These are phyloP conservation scores for Gambusia affinis DNA, from an alignment of 2,113 vertebrate species.

Conservation along the genomic window DNA sequence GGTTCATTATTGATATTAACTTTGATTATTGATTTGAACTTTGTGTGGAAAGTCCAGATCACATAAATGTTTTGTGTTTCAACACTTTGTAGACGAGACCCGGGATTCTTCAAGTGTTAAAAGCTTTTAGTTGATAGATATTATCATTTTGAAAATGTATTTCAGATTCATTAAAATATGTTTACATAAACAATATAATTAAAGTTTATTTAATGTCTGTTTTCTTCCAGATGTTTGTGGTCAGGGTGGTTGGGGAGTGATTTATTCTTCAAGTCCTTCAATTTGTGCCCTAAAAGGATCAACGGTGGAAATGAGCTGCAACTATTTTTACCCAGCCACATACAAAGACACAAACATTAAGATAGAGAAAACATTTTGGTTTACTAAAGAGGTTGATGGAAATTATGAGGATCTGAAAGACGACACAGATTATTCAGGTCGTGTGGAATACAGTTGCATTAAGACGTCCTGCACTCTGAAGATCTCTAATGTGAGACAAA, in stretches of 20 bases:
- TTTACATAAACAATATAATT: background rate
- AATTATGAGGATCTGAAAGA: background rate
- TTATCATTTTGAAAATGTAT: background rate
- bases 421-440: background rate
- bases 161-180: background rate
- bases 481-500: slow-evolving; percentile 1
- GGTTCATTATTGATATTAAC: too few relatives aligned
- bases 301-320: slow-evolving; percentile 1
- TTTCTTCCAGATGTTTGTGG: slow-evolving; percentile 2
- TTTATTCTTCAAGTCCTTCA: background rate
- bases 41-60: too few relatives aligned
- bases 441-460: background rate
- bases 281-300: slow-evolving; percentile 17
- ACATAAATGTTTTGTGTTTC: too few relatives aligned
- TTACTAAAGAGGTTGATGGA: background rate
- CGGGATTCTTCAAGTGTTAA: too few relatives aligned
- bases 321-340: background rate
- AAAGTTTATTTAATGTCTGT: slow-evolving; percentile 6
- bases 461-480: background rate
- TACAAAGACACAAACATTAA: background rate
- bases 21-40: too few relatives aligned
- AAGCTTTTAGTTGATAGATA: too few relatives aligned
- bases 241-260: background rate
- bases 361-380: slow-evolving; percentile 3
- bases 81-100: too few relatives aligned